Base-by-base conservation (phyloP, 2,113 vertebrate genomes). In the Nycticryphes semicollaris region DNA sequence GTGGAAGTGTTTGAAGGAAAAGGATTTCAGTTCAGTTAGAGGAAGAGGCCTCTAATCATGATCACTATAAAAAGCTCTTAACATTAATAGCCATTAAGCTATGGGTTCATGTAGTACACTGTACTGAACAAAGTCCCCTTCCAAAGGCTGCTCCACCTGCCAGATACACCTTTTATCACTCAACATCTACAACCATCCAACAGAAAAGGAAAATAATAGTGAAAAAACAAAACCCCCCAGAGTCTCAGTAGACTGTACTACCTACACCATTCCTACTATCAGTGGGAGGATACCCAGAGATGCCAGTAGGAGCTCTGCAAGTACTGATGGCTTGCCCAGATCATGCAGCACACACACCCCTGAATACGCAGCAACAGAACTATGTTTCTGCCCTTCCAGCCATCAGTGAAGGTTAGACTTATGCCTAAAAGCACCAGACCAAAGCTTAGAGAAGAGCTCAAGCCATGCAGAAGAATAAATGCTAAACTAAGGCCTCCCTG, bases 71-170 rank as follows among this genome's bases (percentile, higher is more conserved):
- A 47, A 60, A 76, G 35, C 19, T 64, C 73, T 35, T 59, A 25
- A 13, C 50, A n/a, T n/a, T 48, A 74, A 30, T 41, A 66, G 21
- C 9, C 39, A 23, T 47, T 48, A 37, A 0, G 0, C 50, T 41
- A 8, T 25, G 31, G 15, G 3, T 28, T 85, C 47, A 45, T 13
- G 48, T 41, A 8, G 3, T 31, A 25, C 27, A 27, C 19, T 15
- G 20, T 3, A 14, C 24, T 41, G 54, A 45, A 62, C 9, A 48
- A 91, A 10, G 12, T 69, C 39, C 31, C 6, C 64, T 85, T 78
- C 43, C 43, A 89, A 59, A 90, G 59, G 25, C 47, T 39, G 16
- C 6, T 66, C 48, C 33, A 33, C 12, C 14, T 59, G 30, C 6
- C 62, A 72, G 15, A 35, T 35, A 56, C 13, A 18, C 22, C 30